These are phyloP conservation scores for Esox lucius DNA, from an alignment of 2,797 vertebrate species.

Conservation along the genomic window DNA sequence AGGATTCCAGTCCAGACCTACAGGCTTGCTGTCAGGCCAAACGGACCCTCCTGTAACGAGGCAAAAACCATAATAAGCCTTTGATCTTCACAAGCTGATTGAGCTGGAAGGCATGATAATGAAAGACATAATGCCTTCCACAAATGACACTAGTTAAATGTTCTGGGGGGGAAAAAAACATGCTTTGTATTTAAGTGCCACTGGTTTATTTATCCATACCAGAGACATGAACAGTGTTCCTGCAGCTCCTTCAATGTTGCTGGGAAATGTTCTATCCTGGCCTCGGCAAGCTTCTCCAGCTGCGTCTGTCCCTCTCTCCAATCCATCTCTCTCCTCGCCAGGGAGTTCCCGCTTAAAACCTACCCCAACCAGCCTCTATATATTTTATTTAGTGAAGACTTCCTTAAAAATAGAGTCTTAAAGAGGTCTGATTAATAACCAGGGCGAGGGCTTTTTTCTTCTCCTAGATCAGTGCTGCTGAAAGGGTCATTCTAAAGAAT, in stretches of 20 bases:
- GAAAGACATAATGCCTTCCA: slow-evolving; percentile 37
- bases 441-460: slow-evolving; percentile 75
- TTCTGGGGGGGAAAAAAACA: slow-evolving; percentile 22
- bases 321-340: background rate
- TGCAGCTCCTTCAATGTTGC: background rate
- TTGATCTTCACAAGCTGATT: slow-evolving; percentile 46
- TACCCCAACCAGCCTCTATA: slow-evolving; percentile 65
- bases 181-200: slow-evolving; percentile 23
- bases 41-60: slow-evolving; percentile 42
- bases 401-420: slow-evolving; percentile 86
- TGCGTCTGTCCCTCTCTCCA: slow-evolving; percentile 36
- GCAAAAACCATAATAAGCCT: slow-evolving; percentile 48
- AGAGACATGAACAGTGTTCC: background rate
- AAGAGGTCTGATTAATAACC: slow-evolving; percentile 80
- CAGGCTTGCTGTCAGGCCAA: slow-evolving; percentile 37
- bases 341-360: background rate
- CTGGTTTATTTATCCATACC: background rate
- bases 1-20: slow-evolving; percentile 54
- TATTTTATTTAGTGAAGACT: slow-evolving; percentile 93
- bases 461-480: slow-evolving; percentile 70
- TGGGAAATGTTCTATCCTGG: slow-evolving; percentile 29
- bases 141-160: slow-evolving; percentile 26
- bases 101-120: slow-evolving; percentile 36
- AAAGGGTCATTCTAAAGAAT: slow-evolving; percentile 78
- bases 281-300: slow-evolving; percentile 51